Base-by-base conservation (phyloP, 2,797 vertebrate species). In the Allobates femoralis region DNA sequence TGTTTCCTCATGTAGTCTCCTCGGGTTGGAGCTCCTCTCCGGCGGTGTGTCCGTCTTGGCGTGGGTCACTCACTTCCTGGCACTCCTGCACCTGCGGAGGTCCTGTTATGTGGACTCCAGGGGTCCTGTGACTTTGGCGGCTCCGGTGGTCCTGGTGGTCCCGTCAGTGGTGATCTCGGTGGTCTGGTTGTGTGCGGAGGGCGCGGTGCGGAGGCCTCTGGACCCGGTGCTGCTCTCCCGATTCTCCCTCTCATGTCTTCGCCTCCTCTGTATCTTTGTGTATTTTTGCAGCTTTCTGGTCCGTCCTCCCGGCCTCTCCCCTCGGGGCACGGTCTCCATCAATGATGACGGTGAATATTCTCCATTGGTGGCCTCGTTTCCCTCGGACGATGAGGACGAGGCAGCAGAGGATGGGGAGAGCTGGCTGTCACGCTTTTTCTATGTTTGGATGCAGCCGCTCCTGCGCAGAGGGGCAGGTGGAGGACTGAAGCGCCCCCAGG, bases 381-480 rank as follows among this genome's bases (percentile, higher is more conserved):
- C 69, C 16, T 89, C 93, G 6, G 90, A 91, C 32, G 66, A 85
- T 41, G 91, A 91, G 53, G 90, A 90, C 5, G 94, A 92, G 85
- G 94, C 96, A 79, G 94, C 96, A 1, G 98, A 99, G 90, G 98
- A 99, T 37, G 96, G 96, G 8, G 96, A 96, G 81, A 93, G 95
- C 89, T 98, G 95, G 91, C n/a, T 96, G 7, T 99, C 97, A 0
- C 92, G 94, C 41, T 94, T 99, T 79, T 96, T 98, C 85, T 99
- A 97, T 88, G 83, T 95, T 64, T 99, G 98, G 98, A 87, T 99
- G 92, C 94, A 94, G n/a, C 96, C 96, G 14, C 93, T 99, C 1
- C 93, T 99, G 90, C 89, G 90, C 51, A 92, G 93, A 10, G 98
- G 98, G 10, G 93, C 93, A 80, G 90, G 87, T 7, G 92, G 94